A percentile compares a stretch with the other conserved stretches of the same genome.
These are phyloP conservation scores for zebrafish (Danio rerio) DNA, from an alignment of 2,113 vertebrate genomes.

Conservation along the genomic window DNA sequence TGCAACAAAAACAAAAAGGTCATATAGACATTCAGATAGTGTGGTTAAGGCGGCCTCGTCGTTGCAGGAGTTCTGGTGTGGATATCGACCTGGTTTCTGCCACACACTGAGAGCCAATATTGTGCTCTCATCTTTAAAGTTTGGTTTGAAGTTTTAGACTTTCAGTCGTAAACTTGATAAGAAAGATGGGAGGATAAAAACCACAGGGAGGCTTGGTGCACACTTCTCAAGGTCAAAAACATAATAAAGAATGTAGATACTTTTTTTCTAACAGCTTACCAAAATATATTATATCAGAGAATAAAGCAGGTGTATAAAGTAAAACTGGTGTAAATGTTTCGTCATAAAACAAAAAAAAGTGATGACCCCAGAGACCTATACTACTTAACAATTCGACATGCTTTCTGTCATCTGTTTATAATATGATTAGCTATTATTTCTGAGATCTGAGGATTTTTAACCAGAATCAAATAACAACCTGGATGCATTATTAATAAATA, in stretches of 20 bases:
- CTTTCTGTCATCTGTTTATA: background rate
- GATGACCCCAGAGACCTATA: background rate
- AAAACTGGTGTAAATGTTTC: constrained; percentile 17
- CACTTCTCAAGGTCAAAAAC: constrained; percentile 59
- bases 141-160: constrained; percentile 45
- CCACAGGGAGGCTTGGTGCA: constrained; percentile 40
- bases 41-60: background rate
- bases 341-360: background rate
- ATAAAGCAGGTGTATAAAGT: constrained; percentile 14
- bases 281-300: constrained; percentile 16
- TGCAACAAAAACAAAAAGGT: constrained; percentile 59
- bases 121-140: background rate
- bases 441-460: background rate
- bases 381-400: background rate
- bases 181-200: background rate
- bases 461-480: background rate
- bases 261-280: constrained; percentile 21
- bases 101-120: background rate
- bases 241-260: constrained; percentile 21
- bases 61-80: constrained; percentile 24
- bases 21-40: background rate
- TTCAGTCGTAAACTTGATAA: constrained; percentile 53
- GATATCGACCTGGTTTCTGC: constrained; percentile 31
- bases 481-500: background rate
- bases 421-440: background rate